phyloP scores from a whole-genome alignment of 2,113 vertebrate genomes.

The Calyptommatus sinebrachiatus region DNA sequence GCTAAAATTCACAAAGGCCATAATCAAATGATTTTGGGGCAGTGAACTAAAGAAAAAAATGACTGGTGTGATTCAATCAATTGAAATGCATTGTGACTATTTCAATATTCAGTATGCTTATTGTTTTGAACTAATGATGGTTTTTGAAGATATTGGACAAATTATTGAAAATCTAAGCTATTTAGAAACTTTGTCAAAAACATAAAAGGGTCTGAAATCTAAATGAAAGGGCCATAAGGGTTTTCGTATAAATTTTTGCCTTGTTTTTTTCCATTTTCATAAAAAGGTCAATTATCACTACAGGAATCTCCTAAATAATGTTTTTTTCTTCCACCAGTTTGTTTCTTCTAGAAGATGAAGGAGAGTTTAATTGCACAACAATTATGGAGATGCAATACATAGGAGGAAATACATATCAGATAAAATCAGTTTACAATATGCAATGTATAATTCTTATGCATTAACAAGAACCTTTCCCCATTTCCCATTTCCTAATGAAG shows the following conservation, averaged over 20 bases:
- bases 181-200: not conserved
- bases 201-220: not conserved
- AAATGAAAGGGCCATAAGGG: not conserved
- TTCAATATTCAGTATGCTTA: not conserved
- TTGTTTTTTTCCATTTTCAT: not conserved
- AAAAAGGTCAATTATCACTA: not conserved
- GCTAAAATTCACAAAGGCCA: no score
- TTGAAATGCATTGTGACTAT: not conserved
- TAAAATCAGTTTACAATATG: not conserved
- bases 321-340: not conserved
- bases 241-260: not conserved
- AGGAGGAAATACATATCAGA: not conserved
- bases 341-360: not conserved
- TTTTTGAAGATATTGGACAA: not conserved
- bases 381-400: not conserved
- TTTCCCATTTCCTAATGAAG: no score
- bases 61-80: not conserved
- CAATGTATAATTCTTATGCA: not conserved
- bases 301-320: not conserved
- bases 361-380: not conserved
- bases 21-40: no score
- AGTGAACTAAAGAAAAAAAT: not conserved
- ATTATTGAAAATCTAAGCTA: not conserved
- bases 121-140: not conserved
- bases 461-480: not conserved